phyloP scores from a whole-genome alignment of 2,113 vertebrate species.

The Halichoeres trimaculatus region DNA sequence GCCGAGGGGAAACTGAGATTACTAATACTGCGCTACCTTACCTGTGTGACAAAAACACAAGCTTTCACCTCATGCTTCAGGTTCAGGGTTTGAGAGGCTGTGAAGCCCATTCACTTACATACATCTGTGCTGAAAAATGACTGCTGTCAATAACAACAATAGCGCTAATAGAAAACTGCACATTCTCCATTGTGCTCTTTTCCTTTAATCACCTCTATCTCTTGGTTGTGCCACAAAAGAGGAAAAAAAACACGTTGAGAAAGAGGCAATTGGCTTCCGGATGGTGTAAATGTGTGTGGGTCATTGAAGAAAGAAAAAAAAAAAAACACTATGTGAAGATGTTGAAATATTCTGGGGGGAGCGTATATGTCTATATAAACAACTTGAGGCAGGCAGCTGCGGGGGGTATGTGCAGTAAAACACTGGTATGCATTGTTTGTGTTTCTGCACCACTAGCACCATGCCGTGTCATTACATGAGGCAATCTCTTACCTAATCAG shows the following conservation, averaged over 20 bases:
- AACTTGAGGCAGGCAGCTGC: conserved; percentile 68
- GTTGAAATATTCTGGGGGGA: conserved; percentile 53
- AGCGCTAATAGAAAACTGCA: conserved; percentile 48
- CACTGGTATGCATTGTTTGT: conserved; percentile 80
- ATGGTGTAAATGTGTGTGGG: conserved; percentile 36
- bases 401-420: conserved; percentile 70
- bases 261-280: conserved; percentile 41
- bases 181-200: conserved; percentile 54
- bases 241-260: conserved; percentile 18
- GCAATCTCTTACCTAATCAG: conserved; percentile 84
- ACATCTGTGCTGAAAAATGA: conserved; percentile 39
- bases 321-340: conserved; percentile 38
- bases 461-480: conserved; percentile 83
- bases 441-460: conserved; percentile 77
- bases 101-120: conserved; percentile 35
- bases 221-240: conserved; percentile 53
- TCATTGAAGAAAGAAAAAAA: not conserved
- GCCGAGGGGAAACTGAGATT: too few relatives aligned
- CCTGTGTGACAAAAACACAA: conserved; percentile 5
- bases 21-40: too few relatives aligned
- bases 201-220: conserved; percentile 74
- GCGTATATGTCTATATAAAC: conserved; percentile 65
- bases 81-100: conserved; percentile 44
- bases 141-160: conserved; percentile 52
- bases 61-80: not conserved